Evolutionary conservation across 1,140 invertebrate genomes (phyloP).

Genomic region (Cyclina sinensis): DNA sequence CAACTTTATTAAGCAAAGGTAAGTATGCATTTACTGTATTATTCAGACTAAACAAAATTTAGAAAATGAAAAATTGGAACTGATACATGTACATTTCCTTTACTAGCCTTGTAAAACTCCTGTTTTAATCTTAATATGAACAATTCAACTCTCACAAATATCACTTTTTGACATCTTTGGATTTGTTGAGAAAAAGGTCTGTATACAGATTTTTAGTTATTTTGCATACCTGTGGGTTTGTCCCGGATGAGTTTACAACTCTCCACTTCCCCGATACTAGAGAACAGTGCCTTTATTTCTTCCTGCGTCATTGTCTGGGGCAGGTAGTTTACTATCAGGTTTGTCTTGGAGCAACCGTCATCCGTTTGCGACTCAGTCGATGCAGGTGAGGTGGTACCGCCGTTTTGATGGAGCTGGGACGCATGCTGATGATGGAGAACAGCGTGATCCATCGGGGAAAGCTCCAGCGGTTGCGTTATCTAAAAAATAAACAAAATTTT

Average conservation of each 20-base stretch:
- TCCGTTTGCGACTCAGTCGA: conserved; percentile 79
- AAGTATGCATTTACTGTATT: too few relatives aligned
- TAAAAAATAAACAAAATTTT: conserved; percentile 43
- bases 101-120: too few relatives aligned
- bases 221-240: conserved; percentile 98
- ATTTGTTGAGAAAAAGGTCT: too few relatives aligned
- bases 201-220: too few relatives aligned
- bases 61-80: too few relatives aligned
- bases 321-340: conserved; percentile 99
- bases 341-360: conserved; percentile 96
- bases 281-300: conserved; percentile 98
- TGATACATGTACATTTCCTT: too few relatives aligned
- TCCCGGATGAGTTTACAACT: conserved; percentile 99
- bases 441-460: conserved; percentile 77
- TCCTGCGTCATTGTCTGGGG: conserved; percentile 99
- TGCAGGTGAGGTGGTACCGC: conserved; percentile 80
- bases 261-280: conserved; percentile 99
- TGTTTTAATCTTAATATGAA: too few relatives aligned
- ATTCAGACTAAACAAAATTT: too few relatives aligned
- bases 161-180: too few relatives aligned
- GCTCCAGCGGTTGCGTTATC: conserved; percentile 71
- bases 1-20: neutral
- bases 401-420: conserved; percentile 76
- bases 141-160: too few relatives aligned
- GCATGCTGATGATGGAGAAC: conserved; percentile 74